Evolutionary conservation across 2,113 vertebrate species (phyloP), one percentile per base, ranked within the genome.

Genomic region (Myotis brandtii): DNA sequence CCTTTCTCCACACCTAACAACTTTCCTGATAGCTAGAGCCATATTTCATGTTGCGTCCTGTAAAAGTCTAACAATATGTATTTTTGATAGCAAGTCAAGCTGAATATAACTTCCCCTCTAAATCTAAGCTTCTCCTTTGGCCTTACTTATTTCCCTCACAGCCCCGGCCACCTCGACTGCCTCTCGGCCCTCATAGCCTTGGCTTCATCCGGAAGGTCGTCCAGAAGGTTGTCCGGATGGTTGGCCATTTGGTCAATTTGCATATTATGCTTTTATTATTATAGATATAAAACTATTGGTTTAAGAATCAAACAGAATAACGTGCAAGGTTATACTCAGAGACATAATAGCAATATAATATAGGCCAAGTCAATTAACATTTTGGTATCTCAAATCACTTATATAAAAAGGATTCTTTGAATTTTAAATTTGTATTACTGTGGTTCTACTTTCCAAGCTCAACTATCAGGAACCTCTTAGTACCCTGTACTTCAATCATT

Each of bases 371-470:
- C 46, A 89, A 50, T 67, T 67, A 80, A 75, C 59, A 25, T n/a
- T 95, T 40, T n/a, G 16, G 54, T 9, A 6, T 27, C 40, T 85
- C 6, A 40, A 40, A 14, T 87, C 62, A 62, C 27, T 93, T 84
- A 67, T 66, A 84, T 40, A 11, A 80, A 95, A 89, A 76, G 21
- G 37, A 81, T 34, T 1, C 30, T 62, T 70, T 11, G 59, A 69
- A 89, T 85, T 75, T 80, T 46, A 80, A 87, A 32, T 69, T 30
- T 67, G 21, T 77, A 62, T 84, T 21, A 72, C 10, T 80, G 2
- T 94, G 6, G 25, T 79, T 87, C 27, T 79, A 34, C 64, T 81
- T 94, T 66, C 27, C 46, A 96, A 96, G 30, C 7, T 75, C 59
- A 30, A 84, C n/a, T 87, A 23, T 75, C n/a, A 85, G 23, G 9